Conservation (phyloP, 92 coral and sea anemone species). For the Blastomussa wellsi region DNA sequence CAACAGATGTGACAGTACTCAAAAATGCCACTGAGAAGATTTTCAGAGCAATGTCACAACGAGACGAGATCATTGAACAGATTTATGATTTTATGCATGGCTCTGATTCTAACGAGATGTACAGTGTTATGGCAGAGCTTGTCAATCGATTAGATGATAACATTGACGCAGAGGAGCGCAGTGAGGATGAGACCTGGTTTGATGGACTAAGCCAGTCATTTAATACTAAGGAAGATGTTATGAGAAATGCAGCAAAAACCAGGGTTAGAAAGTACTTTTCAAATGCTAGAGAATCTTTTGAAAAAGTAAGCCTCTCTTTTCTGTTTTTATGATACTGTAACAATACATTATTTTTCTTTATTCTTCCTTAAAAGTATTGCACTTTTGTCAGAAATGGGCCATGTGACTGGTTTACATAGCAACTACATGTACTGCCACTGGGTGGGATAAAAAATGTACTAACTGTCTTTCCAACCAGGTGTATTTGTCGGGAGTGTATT, state of each 20-base stretch:
- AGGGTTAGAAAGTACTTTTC: conserved; percentile 84
- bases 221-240: conserved; percentile 77
- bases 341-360: too few relatives aligned
- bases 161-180: conserved; percentile 80
- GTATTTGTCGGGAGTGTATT: too few relatives aligned
- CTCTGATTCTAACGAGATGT: conserved; percentile 69
- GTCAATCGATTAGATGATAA: conserved; percentile 75
- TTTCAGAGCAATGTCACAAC: conserved; percentile 65
- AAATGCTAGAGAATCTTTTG: conserved; percentile 78
- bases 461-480: too few relatives aligned
- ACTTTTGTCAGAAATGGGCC: too few relatives aligned
- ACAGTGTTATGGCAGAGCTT: conserved; percentile 80
- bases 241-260: conserved; percentile 74
- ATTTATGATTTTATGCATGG: conserved; percentile 63
- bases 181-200: conserved; percentile 91
- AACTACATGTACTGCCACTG: too few relatives aligned
- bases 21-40: conserved; percentile 82
- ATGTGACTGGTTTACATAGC: too few relatives aligned
- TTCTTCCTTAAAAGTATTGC: too few relatives aligned
- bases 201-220: conserved; percentile 67
- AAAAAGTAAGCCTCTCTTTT: conserved; percentile 59
- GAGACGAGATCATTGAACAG: conserved; percentile 61
- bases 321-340: not conserved
- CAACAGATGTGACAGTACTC: conserved; percentile 72
- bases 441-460: too few relatives aligned